Conservation (phyloP, 1,140 invertebrate genomes). For the Triops cancriformis region DNA sequence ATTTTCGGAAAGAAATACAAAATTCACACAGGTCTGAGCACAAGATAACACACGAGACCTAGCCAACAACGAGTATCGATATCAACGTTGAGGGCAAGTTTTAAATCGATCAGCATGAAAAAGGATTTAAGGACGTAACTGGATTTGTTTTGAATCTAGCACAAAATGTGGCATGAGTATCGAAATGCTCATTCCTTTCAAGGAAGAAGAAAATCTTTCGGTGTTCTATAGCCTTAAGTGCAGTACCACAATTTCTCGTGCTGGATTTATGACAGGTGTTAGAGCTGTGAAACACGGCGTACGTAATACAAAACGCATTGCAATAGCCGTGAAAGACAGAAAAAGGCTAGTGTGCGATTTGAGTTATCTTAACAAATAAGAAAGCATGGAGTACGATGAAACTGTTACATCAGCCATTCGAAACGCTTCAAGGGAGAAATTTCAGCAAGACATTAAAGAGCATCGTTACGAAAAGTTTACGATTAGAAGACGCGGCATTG, state of each 20-base stretch:
- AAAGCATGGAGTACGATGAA: conserved; percentile 10
- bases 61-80: background rate
- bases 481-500: conserved; percentile 18
- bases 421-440: background rate
- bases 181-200: background rate
- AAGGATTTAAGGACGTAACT: too few relatives aligned
- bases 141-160: conserved; percentile 20
- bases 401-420: background rate
- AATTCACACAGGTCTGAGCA: background rate
- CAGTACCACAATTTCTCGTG: too few relatives aligned
- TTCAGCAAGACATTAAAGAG: background rate
- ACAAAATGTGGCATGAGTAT: background rate
- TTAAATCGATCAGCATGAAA: conserved; percentile 8
- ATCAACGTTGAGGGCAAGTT: conserved; percentile 8
- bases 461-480: conserved; percentile 3
- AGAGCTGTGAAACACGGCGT: background rate
- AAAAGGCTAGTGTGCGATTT: background rate
- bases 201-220: background rate
- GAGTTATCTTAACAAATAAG: background rate
- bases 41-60: too few relatives aligned
- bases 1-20: background rate
- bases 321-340: background rate
- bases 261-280: background rate
- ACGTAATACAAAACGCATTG: background rate
- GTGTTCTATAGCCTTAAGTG: too few relatives aligned